These are phyloP conservation scores for Galemys pyrenaicus DNA, from an alignment of 2,113 vertebrate species.

Conservation along the genomic window DNA sequence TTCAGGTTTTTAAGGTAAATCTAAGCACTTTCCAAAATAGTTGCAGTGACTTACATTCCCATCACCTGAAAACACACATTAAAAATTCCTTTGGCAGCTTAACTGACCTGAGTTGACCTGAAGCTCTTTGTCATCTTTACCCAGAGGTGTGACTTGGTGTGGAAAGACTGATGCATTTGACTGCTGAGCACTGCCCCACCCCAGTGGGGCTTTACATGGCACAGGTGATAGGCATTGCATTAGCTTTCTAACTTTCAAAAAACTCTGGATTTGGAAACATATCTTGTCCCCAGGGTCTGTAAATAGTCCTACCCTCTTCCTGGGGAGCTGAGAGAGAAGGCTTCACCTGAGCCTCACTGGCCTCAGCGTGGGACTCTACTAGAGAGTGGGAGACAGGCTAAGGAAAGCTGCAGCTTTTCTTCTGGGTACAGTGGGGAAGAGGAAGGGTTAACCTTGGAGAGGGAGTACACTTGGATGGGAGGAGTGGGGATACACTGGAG, in stretches of 20 bases:
- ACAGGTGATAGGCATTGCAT: no score
- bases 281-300: background rate
- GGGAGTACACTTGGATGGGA: background rate
- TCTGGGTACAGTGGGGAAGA: no score
- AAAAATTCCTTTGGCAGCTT: background rate
- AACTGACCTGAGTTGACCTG: background rate
- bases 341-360: background rate
- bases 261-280: background rate
- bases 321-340: background rate
- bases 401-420: background rate
- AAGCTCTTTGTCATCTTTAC: background rate
- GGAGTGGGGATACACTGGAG: background rate
- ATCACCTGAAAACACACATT: no score
- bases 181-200: background rate
- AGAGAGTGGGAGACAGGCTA: background rate
- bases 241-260: background rate
- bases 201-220: background rate
- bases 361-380: rapidly evolving
- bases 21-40: no score
- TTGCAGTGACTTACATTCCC: no score
- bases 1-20: no score
- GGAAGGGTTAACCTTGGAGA: background rate
- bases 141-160: background rate
- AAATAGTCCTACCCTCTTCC: background rate
- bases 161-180: background rate